Conservation (phyloP, 2,113 vertebrate species). For the Sinocyclocheilus rhinocerous region DNA sequence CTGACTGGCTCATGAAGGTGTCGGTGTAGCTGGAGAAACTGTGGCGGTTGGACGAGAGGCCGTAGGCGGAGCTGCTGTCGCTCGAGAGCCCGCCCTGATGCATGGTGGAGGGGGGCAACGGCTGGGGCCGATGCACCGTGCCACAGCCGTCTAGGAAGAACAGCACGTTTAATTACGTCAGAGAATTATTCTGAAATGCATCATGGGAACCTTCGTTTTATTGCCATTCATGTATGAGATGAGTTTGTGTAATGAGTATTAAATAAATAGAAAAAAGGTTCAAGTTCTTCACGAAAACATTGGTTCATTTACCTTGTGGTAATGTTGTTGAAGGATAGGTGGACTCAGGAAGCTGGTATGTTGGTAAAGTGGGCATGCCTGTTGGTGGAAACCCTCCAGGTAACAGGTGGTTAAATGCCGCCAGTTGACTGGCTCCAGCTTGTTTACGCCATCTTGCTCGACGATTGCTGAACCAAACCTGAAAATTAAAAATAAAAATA, state of each 20-base stretch:
- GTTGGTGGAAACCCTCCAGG: constrained; percentile 90
- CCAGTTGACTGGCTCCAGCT: constrained; percentile 93
- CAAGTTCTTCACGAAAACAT: background rate
- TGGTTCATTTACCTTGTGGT: constrained; percentile 81
- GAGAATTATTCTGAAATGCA: background rate
- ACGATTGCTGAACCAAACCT: constrained; percentile 99
- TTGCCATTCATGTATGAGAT: background rate
- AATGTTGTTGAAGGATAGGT: constrained; percentile 84
- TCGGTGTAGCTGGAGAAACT: constrained; percentile 95
- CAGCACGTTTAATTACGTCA: constrained; percentile 28
- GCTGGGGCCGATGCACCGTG: constrained; percentile 93
- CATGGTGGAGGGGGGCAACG: constrained; percentile 92
- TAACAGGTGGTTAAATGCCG: constrained; percentile 94
- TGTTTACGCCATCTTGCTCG: constrained; percentile 96
- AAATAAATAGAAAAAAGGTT: background rate
- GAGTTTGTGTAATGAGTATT: background rate
- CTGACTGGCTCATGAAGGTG: constrained; percentile 89
- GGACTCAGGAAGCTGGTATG: constrained; percentile 93
- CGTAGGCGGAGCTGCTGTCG: constrained; percentile 84
- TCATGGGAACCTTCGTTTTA: background rate
- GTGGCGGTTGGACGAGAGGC: constrained; percentile 83
- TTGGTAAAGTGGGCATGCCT: constrained; percentile 89
- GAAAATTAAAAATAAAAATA: background rate
- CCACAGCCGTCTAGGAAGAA: constrained; percentile 79
- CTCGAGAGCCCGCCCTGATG: constrained; percentile 87